Evolutionary conservation across 2,888 invertebrate species (phyloP), one percentile per base, ranked within the genome.

Genomic region (Ochropacha duplaris): DNA sequence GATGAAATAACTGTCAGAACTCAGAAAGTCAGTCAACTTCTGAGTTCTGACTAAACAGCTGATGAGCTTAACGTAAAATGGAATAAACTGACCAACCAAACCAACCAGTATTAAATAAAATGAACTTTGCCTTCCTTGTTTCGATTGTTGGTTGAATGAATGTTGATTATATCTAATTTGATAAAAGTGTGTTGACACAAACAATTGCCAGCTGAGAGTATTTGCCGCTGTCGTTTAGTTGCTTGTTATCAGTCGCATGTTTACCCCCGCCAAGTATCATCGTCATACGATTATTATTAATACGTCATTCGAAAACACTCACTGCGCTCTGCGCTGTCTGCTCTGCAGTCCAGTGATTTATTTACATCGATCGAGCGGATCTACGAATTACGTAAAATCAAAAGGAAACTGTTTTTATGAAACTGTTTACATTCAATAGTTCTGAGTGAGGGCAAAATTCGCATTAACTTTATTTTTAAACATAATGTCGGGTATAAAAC

Each of bases 401-500:
- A 49, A 59, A 59, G 57, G 50, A 24, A 56, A 22, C 11, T 44
- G 12, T 6, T 14, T 50, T 26, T 50, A 60, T 58, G 58, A 60
- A 66, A 65, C 55, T 52, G 61, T 57, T 57, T 69, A 68, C 54
- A 61, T 57, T 57, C 58, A 55, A 63, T 60, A 54, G 11, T 56
- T 28, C n/a, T 22, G 28, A 50, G 51, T 55, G 54, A 57, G 54
- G 60, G 57, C 60, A 54, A 54, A 22, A 55, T 61, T 49, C 49
- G 34, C 19, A 44, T 58, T 56, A n/a, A 55, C 36, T 56, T 22
- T 59, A 56, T 57, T 64, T 57, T 63, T 36, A 56, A 54, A 31
- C 63, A 81, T 78, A 76, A 88, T 88, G 88, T 72, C 72, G 59
- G 65, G 74, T 74, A 56, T 66, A 62, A 84, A 83, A 76, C 62